Evolutionary conservation across 2,888 invertebrate genomes (phyloP), one percentile per base, ranked within the genome.

Genomic region (Pterostichus madidus): DNA sequence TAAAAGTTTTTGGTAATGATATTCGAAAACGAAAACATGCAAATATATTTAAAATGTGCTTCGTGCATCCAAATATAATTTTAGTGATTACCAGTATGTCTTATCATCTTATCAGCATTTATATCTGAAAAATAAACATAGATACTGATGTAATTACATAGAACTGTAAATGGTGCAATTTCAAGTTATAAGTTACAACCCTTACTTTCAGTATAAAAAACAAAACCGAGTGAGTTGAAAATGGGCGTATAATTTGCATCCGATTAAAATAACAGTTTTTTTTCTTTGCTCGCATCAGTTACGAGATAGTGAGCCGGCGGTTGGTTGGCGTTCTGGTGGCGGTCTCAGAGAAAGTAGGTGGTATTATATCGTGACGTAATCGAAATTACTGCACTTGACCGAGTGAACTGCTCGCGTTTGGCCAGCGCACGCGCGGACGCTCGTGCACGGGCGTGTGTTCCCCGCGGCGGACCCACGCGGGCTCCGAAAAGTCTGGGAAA

Each of bases 301-400:
- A 56, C 56, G 56, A 56, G 11, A 15, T 56, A 39, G 39, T 39
- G 39, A 39, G 39, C 17, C 56, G 7, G 17, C 5, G 13, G 24
- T 5, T 7, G 56, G 49, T 49, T 49, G 49, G 10, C 49, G 49
- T 11, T 44, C 31, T 39, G 35, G 73, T 17, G 73, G 56, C 56
- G 73, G 73, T 71, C 35, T 56, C 59, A 81, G 81, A 81, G 81
- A 81, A 81, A 81, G 81, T 81, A 81, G 81, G 81, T 81, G 64
- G 81, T 81, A 81, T 75, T 75, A 81, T 73, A 68, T 73, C 56
- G 64, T 81, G 81, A 81, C 81, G 81, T 81, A 81, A 81, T 75
- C 75, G 75, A 75, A 81, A 81, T 81, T 81, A 81, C 75, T 73
- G 81, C 73, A 81, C 75, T 81, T 81, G 75, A 81, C 81, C 81